Evolutionary conservation across 2,113 vertebrate genomes (phyloP).

Genomic region (Campylomormyrus tamandua): DNA sequence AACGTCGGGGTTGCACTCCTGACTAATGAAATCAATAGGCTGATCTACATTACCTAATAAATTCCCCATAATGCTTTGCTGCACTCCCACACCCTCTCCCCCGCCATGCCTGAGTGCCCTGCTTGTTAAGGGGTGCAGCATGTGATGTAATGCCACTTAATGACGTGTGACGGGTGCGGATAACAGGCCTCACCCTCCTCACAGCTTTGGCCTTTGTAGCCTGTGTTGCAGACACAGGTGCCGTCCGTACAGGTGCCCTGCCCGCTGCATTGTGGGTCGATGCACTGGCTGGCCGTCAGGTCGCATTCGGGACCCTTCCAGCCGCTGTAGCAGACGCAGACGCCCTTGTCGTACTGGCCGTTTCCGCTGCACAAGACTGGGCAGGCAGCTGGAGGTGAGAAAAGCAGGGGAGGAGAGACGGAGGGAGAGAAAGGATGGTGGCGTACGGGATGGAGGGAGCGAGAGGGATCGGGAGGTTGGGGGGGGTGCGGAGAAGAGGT

Average conservation of each 20-base stretch:
- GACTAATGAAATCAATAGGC: conserved; percentile 54
- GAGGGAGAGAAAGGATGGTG: background rate
- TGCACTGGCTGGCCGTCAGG: conserved; percentile 70
- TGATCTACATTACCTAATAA: conserved; percentile 49
- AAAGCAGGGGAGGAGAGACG: background rate
- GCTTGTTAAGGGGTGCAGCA: background rate
- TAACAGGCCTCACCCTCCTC: conserved; percentile 67
- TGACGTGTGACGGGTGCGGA: background rate
- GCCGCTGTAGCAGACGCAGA: conserved; percentile 81
- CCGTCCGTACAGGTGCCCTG: conserved; percentile 77
- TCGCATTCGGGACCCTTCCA: conserved; percentile 83
- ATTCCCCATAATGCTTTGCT: conserved; percentile 30
- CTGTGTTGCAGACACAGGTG: conserved; percentile 69
- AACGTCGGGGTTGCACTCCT: conserved; percentile 47
- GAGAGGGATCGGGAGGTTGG: background rate
- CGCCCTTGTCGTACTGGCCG: conserved; percentile 81
- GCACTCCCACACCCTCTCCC: background rate
- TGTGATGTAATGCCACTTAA: background rate
- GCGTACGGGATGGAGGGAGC: background rate
- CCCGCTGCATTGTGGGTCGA: conserved; percentile 74
- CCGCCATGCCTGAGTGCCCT: background rate
- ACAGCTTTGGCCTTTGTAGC: conserved; percentile 78
- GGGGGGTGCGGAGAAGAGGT: background rate
- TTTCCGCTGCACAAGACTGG: conserved; percentile 84
- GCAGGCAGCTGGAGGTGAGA: conserved; percentile 61